A percentile compares a stretch with the other conserved stretches of the same genome.
These are phyloP conservation scores for Craniophora ligustri DNA, from an alignment of 2,888 invertebrate species.

Conservation along the genomic window DNA sequence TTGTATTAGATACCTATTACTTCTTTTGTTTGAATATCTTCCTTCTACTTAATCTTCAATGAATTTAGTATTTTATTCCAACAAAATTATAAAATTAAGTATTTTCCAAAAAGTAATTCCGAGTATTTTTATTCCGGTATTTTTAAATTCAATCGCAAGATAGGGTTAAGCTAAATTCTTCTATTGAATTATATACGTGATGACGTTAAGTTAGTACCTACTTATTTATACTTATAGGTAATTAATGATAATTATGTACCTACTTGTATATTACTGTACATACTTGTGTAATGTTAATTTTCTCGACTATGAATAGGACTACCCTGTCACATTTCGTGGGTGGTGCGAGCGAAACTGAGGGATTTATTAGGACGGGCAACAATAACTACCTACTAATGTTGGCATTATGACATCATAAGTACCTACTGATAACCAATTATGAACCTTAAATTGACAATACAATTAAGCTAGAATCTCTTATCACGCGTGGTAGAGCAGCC, in stretches of 20 bases:
- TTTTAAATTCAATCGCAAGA: no score
- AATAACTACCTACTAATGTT: constrained; percentile 28
- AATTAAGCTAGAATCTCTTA: constrained; percentile 15
- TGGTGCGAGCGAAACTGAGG: constrained; percentile 44
- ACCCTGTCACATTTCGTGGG: constrained; percentile 47
- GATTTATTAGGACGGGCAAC: constrained; percentile 46
- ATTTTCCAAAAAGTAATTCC: no score
- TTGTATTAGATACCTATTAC: background rate
- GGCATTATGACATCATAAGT: constrained; percentile 37
- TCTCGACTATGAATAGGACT: constrained; percentile 42
- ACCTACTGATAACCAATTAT: constrained; percentile 34
- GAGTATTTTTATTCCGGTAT: no score
- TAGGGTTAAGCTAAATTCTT: no score
- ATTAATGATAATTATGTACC: no score
- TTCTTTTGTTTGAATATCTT: background rate
- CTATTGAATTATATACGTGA: background rate
- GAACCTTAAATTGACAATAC: constrained; percentile 22
- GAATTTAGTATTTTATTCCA: no score
- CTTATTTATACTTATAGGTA: no score
- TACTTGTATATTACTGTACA: no score
- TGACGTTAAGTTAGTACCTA: constrained; percentile 3
- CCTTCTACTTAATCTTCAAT: no score
- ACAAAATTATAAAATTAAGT: no score
- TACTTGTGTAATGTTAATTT: constrained; percentile 9
- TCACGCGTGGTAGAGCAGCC: background rate